Evolutionary conservation across 2,113 vertebrate genomes (phyloP).

Genomic region (Pao palembangensis): DNA sequence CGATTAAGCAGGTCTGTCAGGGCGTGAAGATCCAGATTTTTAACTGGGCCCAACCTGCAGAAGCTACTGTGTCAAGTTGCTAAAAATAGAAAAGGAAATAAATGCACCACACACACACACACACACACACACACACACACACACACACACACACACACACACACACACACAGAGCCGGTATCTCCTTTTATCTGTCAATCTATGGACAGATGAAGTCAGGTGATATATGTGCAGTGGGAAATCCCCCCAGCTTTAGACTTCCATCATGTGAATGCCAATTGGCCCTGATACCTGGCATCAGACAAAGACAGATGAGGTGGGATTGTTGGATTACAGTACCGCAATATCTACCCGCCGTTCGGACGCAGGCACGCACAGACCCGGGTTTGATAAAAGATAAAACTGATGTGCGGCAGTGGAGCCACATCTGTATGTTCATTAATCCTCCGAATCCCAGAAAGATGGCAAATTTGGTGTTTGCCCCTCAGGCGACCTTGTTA

Average conservation of each 20-base stretch:
- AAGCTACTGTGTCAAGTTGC: background rate
- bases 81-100: conserved; percentile 1
- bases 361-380: conserved; percentile 2
- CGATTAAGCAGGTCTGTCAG: background rate
- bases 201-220: conserved; percentile 25
- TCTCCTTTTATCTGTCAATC: conserved; percentile 20
- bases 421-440: conserved; percentile 5
- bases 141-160: background rate
- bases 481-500: conserved; percentile 35
- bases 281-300: conserved; percentile 26
- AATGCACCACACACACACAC: background rate
- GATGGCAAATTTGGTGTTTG: conserved; percentile 22
- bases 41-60: background rate
- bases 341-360: conserved; percentile 13
- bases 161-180: background rate
- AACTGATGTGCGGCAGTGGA: conserved; percentile 22
- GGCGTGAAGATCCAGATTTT: background rate
- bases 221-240: conserved; percentile 15
- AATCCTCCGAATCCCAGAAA: conserved; percentile 29
- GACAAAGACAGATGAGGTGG: conserved; percentile 42
- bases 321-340: conserved; percentile 43
- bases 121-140: background rate
- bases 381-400: conserved; percentile 12
- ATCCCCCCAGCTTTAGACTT: conserved; percentile 27
- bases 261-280: conserved; percentile 36